Conservation (phyloP, 2,113 vertebrate genomes). For the Anthoscopus minutus region DNA sequence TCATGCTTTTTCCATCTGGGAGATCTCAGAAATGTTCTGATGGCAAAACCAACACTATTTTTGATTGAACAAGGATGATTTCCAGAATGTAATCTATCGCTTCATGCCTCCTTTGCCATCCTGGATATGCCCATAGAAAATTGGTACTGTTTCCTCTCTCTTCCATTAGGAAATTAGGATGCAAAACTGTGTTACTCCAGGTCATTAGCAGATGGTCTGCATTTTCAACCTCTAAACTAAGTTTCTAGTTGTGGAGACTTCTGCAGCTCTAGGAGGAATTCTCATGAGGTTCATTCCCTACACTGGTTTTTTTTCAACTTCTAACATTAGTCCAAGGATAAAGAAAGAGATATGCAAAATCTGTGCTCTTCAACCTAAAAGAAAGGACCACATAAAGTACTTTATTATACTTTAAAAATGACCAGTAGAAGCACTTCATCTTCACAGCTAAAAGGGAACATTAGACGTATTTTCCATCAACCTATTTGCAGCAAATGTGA, state of each 20-base stretch:
- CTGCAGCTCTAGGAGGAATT: not conserved
- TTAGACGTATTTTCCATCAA: slow-evolving; percentile 45
- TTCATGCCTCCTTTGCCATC: not conserved
- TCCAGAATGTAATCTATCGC: not conserved
- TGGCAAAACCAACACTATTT: not conserved
- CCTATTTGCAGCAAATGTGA: slow-evolving; percentile 44
- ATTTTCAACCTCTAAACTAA: not conserved
- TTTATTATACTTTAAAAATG: not conserved
- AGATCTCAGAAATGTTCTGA: not conserved
- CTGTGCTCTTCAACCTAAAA: not conserved
- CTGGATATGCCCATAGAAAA: not conserved
- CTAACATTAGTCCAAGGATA: not conserved
- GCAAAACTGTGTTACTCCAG: not conserved
- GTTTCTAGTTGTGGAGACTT: not conserved
- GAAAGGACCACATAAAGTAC: not conserved
- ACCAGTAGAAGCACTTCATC: not conserved
- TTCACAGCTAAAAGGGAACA: slow-evolving; percentile 20
- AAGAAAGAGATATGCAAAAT: not conserved
- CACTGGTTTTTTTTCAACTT: not conserved
- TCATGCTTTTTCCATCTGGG: not conserved
- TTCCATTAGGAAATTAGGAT: not conserved
- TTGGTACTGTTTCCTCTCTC: not conserved
- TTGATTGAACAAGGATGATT: not conserved
- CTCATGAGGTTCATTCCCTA: not conserved
- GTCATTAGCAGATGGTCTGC: not conserved